Conservation (phyloP, 2,797 vertebrate species). For the Macropus fuliginosus region DNA sequence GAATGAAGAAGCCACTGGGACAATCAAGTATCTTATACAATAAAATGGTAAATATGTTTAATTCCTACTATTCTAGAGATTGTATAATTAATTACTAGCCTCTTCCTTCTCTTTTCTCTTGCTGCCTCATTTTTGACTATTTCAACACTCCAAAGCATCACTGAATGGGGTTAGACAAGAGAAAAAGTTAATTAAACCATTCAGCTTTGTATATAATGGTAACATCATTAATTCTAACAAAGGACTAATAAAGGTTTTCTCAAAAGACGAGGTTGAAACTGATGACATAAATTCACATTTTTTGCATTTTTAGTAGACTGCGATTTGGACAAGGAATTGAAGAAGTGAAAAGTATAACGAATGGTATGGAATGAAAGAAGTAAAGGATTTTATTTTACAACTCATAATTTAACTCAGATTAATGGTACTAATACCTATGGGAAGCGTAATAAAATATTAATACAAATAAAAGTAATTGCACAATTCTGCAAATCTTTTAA, state of each 20-base stretch:
- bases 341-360: neutral
- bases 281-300: neutral
- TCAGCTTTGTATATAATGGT: neutral
- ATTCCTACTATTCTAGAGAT: neutral
- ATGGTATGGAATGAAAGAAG: neutral
- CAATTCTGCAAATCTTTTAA: neutral
- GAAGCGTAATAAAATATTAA: neutral
- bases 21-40: neutral
- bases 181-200: neutral
- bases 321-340: neutral
- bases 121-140: neutral
- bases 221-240: neutral
- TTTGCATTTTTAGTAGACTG: neutral
- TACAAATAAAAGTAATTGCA: neutral
- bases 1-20: no score
- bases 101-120: neutral
- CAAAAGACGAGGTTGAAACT: neutral
- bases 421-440: neutral
- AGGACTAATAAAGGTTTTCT: neutral
- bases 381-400: slow-evolving; percentile 17
- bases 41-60: neutral
- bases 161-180: neutral
- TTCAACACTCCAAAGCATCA: neutral
- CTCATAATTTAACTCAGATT: neutral
- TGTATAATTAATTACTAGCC: neutral